Base-by-base conservation (phyloP, 2,113 vertebrate species). In the Sander vitreus region DNA sequence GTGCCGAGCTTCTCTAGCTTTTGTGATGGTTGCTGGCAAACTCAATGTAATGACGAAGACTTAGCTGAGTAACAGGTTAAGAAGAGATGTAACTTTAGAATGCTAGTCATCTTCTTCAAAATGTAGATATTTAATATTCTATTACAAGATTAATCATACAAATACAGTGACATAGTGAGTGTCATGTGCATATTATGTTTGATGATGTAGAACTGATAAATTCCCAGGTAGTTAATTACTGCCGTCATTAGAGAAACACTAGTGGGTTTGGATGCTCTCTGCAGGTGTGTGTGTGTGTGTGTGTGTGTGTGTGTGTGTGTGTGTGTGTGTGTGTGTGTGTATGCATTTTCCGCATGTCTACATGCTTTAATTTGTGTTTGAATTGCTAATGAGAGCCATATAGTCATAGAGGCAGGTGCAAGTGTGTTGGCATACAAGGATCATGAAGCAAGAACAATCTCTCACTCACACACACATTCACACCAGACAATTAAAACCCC, bases 401-500 rank as follows among this genome's bases (percentile, higher is more conserved):
- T 4, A 65, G 30, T 6, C 45, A 59, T 6, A 50, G 45, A 85
- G n/a, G 67, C 79, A 89, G 74, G 80, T 73, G 76, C 33, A 30
- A 83, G 53, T 30, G 54, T 70, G 36, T 6, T 63, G 51, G 11
- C 47, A 76, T 80, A 55, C 70, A 83, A 57, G 13, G 10, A 57
- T 54, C 51, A 36, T 67, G 72, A n/a, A 51, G n/a, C 33, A 53
- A 66, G 5, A 57, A 51, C 71, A 68, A 66, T n/a, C 3, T 48
- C 39, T 33, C 60, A 6, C 9, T 2, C 12, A 23, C 48, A 57
- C 47, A 60, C 47, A 81, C 33, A 65, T 51, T 33, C 53, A 62
- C 66, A 80, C 47, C 19, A 64, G n/a, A 81, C 80, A 87, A 79
- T 91, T 81, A 85, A 85, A 83, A 81, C 55, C 80, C 53, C 64